Base-by-base conservation (phyloP, 2,797 vertebrate species). In the Acipenser oxyrinchus region DNA sequence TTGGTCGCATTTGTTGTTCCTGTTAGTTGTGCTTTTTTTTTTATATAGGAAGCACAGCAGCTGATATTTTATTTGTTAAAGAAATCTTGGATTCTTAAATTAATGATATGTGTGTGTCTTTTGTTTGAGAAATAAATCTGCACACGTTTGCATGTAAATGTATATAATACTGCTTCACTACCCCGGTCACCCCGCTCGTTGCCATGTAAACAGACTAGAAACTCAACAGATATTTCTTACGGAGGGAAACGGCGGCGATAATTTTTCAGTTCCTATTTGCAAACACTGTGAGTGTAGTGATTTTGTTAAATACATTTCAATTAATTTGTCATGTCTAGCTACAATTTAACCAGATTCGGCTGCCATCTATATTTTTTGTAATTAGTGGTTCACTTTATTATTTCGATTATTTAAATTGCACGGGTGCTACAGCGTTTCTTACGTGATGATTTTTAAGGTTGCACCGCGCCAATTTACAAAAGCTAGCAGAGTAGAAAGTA, bases 171-270 rank as follows among this genome's bases (percentile, higher is more conserved):
- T 18, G 18, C 18, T 1, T 18, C 2, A 18, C 18, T 18, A 18
- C 2, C 18, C 18, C 18, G 2, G 18, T 18, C 18, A 18, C 18
- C 18, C 18, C 18, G 18, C 18, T 1, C 70, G 86, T 88, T 86
- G 80, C 83, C 81, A 86, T 73, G 84, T 75, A 82, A 83, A 85
- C 79, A 83, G 77, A n/a, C 13, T 1, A 49, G 1, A 52, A 64
- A 51, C 65, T 61, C 6, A 2, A 23, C 78, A 83, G 77, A 68
- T 67, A 65, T 13, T 48, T 49, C 0, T 10, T 64, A 62, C 73
- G 12, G 11, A 37, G 72, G 18, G 53, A 79, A 79, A 52, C 85
- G 84, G 84, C 82, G 78, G 49, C 13, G 37, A 51, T 5, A 8
- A 6, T 18, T 8, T 15, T 48, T 18, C 49, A 55, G 68, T 70